Conservation (phyloP, 1,140 invertebrate genomes). For the Rhyacophila brunnea region DNA sequence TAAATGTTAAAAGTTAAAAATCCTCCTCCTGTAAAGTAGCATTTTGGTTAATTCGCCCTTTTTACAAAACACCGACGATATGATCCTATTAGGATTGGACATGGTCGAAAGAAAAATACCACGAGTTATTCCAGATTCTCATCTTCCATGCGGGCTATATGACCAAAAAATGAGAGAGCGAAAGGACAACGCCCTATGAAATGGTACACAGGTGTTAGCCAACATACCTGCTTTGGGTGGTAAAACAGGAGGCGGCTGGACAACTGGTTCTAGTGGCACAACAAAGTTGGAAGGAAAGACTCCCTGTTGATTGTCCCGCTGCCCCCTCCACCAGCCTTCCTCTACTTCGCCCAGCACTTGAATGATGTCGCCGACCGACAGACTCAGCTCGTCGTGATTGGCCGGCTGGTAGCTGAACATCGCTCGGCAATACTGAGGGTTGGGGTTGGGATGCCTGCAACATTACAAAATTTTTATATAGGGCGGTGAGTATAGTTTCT, state of each 20-base stretch:
- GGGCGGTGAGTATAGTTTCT: too few relatives aligned
- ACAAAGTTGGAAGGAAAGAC: slow-evolving; percentile 95
- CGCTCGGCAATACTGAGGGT: slow-evolving; percentile 72
- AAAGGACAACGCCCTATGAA: too few relatives aligned
- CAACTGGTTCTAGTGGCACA: slow-evolving; percentile 59
- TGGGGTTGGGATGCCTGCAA: slow-evolving; percentile 50
- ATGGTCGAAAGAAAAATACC: too few relatives aligned
- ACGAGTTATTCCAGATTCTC: too few relatives aligned
- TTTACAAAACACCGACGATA: too few relatives aligned
- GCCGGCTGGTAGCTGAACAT: slow-evolving; percentile 88
- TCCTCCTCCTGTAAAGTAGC: too few relatives aligned
- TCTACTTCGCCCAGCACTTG: slow-evolving; percentile 87
- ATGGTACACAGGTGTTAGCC: too few relatives aligned
- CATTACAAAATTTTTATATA: slow-evolving; percentile 16
- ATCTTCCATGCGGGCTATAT: too few relatives aligned
- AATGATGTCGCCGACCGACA: slow-evolving; percentile 84
- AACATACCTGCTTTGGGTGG: slow-evolving; percentile 63
- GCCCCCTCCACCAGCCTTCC: slow-evolving; percentile 88
- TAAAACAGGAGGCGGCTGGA: slow-evolving; percentile 50
- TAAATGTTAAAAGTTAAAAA: too few relatives aligned
- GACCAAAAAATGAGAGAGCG: too few relatives aligned
- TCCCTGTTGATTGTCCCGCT: slow-evolving; percentile 69
- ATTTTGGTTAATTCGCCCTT: too few relatives aligned
- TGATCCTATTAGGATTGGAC: too few relatives aligned
- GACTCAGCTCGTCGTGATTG: slow-evolving; percentile 86